Base-by-base conservation (phyloP, 2,797 vertebrate genomes). In the Protosalanx chinensis region DNA sequence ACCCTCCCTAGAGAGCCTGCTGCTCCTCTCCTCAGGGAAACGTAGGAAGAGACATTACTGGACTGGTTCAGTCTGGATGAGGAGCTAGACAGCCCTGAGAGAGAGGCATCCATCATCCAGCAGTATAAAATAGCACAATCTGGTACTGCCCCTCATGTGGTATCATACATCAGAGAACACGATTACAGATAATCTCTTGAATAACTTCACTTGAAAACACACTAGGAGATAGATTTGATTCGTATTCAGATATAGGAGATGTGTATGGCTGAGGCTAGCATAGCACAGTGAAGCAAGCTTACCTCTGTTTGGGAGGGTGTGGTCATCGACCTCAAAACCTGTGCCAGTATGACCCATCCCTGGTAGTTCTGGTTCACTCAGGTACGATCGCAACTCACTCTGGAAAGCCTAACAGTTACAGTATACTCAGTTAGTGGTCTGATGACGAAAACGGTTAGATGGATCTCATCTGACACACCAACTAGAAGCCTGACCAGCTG, bases 291-390 rank as follows among this genome's bases (percentile, higher is more conserved):
- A 56, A 5, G 51, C 6, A 27, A 30, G 6, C 16, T 88, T 86
- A 98, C 96, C 96, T 96, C 93, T 93, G 74, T 82, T 86, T 58
- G 93, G 93, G 76, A 95, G 89, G 12, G 93, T 95, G 89, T 95
- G 95, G 89, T 93, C 94, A 79, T 93, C 91, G 27, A 72, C 77
- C 7, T 94, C 92, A 30, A 88, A 76, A 62, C 74, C 90, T 59
- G 72, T 2, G 91, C 81, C 82, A 80, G 85, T 78, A 87, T 91
- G 76, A 79, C 85, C 65, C n/a, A 94, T 72, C 60, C 81, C 91
- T 3, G 92, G 91, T 70, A 98, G 90, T 78, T 98, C 97, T 3
- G 97, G 97, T 82, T 98, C 97, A 73, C 97, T 98, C 77, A 96
- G 75, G 0, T 96, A 98, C 0, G 96, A 96, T 37, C 96, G 93